Evolutionary conservation across 2,113 vertebrate species (phyloP), one percentile per base, ranked within the genome.

Genomic region (Cephalopterus ornatus): DNA sequence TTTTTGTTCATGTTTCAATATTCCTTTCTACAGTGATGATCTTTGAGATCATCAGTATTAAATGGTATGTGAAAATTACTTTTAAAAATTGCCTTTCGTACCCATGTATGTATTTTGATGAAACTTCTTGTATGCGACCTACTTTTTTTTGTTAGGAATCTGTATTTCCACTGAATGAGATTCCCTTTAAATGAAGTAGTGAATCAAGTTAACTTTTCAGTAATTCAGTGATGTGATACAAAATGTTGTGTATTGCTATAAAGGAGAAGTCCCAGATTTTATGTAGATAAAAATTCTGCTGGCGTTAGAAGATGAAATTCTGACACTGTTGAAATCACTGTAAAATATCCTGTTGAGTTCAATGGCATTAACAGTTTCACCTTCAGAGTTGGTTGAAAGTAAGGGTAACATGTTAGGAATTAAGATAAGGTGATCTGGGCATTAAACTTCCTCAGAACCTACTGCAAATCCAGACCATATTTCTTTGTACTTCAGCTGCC

Each of bases 321-420:
- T 91, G 85, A 80, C 77, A 50, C 79, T 94, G 79, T 86, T 92
- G 93, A 96, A 93, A 77, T 83, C 28, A n/a, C 42, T 93, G 89
- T 95, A 94, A 94, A 94, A 92, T 93, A 92, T 65, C 78, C 55
- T 67, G 47, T 83, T 66, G 95, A 94, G 92, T 95, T 97, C 88
- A 94, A 59, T 92, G 85, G 92, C 59, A 67, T 95, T 93, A 94
- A 83, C 88, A 88, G 76, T 88, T 96, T 96, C 90, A 91, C 84
- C 94, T 88, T 74, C 4, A 4, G 89, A 95, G 84, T 92, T 94
- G 95, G 89, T 85, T 95, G 86, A 93, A 95, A 95, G 91, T 86
- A 78, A 91, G 80, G 58, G 61, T 95, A 95, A 91, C 91, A 83
- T 95, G 95, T 95, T 97, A 91, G 76, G 94, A 93, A 97, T 95